These are phyloP conservation scores for Drosophila anceps DNA, from an alignment of 2,888 invertebrate genomes.

Conservation along the genomic window DNA sequence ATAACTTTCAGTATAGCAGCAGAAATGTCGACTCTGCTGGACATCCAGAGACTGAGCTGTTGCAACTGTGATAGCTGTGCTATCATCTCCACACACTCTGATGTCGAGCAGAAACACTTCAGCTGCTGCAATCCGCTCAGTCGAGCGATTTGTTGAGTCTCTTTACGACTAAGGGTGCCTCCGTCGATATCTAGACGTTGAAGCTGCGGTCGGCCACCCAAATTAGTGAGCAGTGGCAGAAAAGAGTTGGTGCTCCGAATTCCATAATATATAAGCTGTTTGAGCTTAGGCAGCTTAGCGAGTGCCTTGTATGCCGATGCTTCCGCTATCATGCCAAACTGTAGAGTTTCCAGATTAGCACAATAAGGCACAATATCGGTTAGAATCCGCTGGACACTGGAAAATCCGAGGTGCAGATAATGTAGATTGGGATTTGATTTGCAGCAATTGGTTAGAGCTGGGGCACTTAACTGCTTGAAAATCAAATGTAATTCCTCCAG, in stretches of 20 bases:
- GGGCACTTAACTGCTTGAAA: slow-evolving; percentile 17
- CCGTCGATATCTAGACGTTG: slow-evolving; percentile 58
- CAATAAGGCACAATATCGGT: slow-evolving; percentile 55
- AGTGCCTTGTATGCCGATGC: slow-evolving; percentile 38
- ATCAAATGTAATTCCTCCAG: slow-evolving; percentile 46
- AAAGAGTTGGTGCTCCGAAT: slow-evolving; percentile 56
- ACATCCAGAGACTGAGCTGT: slow-evolving; percentile 64
- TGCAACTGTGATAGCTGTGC: slow-evolving; percentile 39
- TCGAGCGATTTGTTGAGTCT: slow-evolving; percentile 49
- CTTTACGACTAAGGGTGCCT: slow-evolving; percentile 51
- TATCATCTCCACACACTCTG: slow-evolving; percentile 50
- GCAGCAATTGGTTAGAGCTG: slow-evolving; percentile 53
- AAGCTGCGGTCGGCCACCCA: slow-evolving; percentile 43
- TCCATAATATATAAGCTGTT: slow-evolving; percentile 51
- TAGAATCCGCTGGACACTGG: slow-evolving; percentile 30
- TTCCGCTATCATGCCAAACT: slow-evolving; percentile 58
- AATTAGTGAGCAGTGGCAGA: slow-evolving; percentile 43
- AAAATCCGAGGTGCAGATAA: slow-evolving; percentile 46
- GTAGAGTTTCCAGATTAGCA: slow-evolving; percentile 44
- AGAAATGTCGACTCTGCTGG: slow-evolving; percentile 52
- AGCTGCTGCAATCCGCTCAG: slow-evolving; percentile 41
- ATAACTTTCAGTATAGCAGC: slow-evolving; percentile 46
- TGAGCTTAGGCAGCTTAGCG: slow-evolving; percentile 51
- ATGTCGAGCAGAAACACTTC: slow-evolving; percentile 60
- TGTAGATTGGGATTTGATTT: slow-evolving; percentile 48